phyloP scores from a whole-genome alignment of 2,113 vertebrate species.

The Equus quagga region DNA sequence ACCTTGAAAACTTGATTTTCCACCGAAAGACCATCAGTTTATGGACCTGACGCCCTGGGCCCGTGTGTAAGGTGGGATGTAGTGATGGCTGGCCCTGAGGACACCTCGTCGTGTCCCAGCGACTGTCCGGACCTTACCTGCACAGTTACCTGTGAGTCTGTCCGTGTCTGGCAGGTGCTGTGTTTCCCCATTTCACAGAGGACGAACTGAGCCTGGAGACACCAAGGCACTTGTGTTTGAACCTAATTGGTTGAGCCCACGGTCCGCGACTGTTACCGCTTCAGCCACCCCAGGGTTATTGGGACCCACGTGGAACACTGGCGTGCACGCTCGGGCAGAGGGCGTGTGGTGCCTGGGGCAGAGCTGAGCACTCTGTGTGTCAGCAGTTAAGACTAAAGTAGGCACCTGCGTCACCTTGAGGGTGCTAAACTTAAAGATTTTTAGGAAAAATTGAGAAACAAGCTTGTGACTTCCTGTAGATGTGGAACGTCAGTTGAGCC shows the following conservation, averaged over 20 bases:
- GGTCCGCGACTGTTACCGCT: not conserved
- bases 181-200: accelerated
- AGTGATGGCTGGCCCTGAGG: not conserved
- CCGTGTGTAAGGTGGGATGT: accelerated
- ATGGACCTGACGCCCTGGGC: not conserved
- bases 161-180: not conserved
- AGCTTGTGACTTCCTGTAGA: accelerated
- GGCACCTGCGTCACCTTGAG: not conserved
- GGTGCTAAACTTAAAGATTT: not conserved
- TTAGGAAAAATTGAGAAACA: not conserved
- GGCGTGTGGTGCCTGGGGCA: accelerated
- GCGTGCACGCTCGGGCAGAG: accelerated
- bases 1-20: accelerated
- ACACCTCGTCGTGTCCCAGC: accelerated
- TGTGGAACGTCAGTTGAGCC: not conserved
- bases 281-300: not conserved
- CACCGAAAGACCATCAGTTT: not conserved
- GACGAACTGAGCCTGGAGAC: not conserved
- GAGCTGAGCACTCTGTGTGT: accelerated
- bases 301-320: accelerated
- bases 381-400: not conserved
- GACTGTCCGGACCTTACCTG: accelerated
- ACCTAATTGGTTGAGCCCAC: not conserved
- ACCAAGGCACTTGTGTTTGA: not conserved
- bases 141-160: no score